These are phyloP conservation scores for Eueremaeus valkanovi DNA, from an alignment of 2,888 invertebrate species.

Conservation along the genomic window DNA sequence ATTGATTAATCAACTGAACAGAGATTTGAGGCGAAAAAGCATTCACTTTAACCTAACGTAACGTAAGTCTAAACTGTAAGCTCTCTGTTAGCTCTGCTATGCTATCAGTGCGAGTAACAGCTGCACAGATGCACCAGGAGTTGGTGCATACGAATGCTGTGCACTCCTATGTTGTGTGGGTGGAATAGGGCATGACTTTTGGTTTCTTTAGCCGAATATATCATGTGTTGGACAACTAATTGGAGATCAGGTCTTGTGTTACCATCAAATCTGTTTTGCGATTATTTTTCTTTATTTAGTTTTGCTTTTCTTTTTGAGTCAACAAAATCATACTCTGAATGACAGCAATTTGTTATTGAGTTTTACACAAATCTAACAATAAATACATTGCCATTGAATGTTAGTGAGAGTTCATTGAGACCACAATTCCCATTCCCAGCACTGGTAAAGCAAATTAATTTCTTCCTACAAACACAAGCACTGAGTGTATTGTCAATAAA, in stretches of 20 bases:
- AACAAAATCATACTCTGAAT: neutral
- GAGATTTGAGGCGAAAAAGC: no score
- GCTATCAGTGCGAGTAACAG: neutral
- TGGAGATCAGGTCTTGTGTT: neutral
- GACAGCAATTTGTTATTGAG: neutral
- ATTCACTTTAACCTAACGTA: no score
- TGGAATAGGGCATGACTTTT: neutral
- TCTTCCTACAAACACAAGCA: neutral
- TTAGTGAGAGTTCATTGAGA: neutral
- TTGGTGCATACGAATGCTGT: neutral
- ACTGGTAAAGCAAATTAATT: neutral
- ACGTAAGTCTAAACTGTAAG: no score
- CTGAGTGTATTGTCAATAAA: neutral
- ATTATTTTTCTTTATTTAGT: neutral
- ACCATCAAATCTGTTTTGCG: neutral
- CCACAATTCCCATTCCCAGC: no score
- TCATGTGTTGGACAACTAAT: neutral
- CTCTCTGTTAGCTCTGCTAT: no score
- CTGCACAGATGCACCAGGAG: neutral
- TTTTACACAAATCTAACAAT: neutral
- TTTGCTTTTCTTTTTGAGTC: neutral
- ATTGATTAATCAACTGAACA: no score
- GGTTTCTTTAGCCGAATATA: neutral
- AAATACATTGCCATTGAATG: neutral
- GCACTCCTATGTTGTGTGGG: neutral